Evolutionary conservation across 2,888 invertebrate genomes (phyloP).

Genomic region (Leptopilina syphax): DNA sequence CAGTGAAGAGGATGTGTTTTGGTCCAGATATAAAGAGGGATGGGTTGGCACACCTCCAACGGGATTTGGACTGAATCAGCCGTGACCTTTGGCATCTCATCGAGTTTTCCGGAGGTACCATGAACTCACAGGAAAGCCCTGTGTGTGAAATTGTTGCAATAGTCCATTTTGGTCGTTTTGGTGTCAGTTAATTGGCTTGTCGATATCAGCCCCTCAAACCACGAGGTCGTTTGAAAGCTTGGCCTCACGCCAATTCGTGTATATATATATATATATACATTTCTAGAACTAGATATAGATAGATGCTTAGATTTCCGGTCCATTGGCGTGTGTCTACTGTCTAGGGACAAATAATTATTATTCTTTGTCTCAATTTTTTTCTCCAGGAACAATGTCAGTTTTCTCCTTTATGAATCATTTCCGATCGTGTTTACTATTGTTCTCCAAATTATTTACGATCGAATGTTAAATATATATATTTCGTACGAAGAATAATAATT

Average conservation of each 20-base stretch:
- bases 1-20: conserved; percentile 8
- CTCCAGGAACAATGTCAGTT: background rate
- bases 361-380: background rate
- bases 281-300: background rate
- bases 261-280: no score
- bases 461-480: no score
- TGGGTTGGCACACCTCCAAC: conserved; percentile 59
- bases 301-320: background rate
- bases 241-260: conserved; percentile 11
- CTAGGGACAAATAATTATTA: conserved; percentile 16
- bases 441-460: no score
- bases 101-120: conserved; percentile 42
- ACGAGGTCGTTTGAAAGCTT: conserved; percentile 4
- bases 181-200: conserved; percentile 36
- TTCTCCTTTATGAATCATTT: background rate
- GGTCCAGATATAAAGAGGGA: conserved; percentile 24
- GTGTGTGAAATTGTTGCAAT: conserved; percentile 39
- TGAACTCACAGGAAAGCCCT: conserved; percentile 6
- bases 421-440: no score
- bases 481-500: no score
- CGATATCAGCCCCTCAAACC: conserved; percentile 25
- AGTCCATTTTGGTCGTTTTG: conserved; percentile 37
- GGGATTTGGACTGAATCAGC: conserved; percentile 56
- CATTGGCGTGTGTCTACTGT: conserved; percentile 3
- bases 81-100: conserved; percentile 52